These are phyloP conservation scores for Xenus cinereus DNA, from an alignment of 2,113 vertebrate species.

Conservation along the genomic window DNA sequence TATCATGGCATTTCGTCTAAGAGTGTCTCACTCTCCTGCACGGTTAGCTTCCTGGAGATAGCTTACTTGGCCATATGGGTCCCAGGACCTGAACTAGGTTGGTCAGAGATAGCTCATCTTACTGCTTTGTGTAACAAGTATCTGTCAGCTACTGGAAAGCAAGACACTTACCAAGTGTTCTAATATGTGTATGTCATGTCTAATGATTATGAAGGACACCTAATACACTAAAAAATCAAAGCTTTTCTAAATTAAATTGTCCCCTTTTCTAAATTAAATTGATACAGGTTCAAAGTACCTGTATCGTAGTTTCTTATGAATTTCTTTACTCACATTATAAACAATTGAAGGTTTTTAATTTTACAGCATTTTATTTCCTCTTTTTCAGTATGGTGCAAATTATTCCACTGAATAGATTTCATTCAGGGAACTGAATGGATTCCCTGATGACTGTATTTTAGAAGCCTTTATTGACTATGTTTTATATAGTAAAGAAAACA, in stretches of 20 bases:
- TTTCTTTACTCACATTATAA: not conserved
- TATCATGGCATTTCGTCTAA: not conserved
- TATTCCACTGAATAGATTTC: not conserved
- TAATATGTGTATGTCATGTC: not conserved
- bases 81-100: not conserved
- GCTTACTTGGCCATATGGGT: not conserved
- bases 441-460: slow-evolving; percentile 5
- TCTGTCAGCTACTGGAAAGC: not conserved
- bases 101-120: not conserved
- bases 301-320: not conserved
- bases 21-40: not conserved
- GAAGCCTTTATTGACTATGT: not conserved
- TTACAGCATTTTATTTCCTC: not conserved
- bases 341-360: not conserved
- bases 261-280: not conserved
- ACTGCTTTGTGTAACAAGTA: not conserved
- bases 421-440: not conserved
- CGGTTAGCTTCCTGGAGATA: not conserved
- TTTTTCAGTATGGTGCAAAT: not conserved
- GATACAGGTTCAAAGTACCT: not conserved
- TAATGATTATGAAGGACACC: not conserved
- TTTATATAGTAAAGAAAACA: slow-evolving; percentile 40
- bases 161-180: not conserved
- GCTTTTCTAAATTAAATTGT: not conserved
- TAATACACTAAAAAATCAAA: not conserved